Conservation (phyloP, 2,888 invertebrate species). For the Scelioninae gen. 1 region DNA sequence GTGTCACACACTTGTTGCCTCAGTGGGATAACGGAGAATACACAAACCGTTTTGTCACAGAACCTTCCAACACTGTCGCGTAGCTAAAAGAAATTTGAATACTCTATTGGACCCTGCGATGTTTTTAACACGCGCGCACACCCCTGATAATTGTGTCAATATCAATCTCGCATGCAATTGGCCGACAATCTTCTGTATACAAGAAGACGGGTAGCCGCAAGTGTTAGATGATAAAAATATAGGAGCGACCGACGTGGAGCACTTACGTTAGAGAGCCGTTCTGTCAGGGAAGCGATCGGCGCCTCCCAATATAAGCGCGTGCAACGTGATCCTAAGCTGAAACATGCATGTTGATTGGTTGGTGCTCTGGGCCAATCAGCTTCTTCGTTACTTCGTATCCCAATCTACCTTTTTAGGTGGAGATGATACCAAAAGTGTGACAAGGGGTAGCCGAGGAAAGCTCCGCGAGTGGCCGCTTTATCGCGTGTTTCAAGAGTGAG, state of each 20-base stretch:
- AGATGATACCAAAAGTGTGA: slow-evolving; percentile 84
- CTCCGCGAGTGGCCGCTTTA: slow-evolving; percentile 58
- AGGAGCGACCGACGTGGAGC: slow-evolving; percentile 81
- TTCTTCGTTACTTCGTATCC: slow-evolving; percentile 84
- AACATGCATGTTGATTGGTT: slow-evolving; percentile 85
- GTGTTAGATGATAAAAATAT: slow-evolving; percentile 37
- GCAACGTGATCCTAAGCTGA: slow-evolving; percentile 90
- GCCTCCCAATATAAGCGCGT: slow-evolving; percentile 91
- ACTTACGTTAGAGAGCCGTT: slow-evolving; percentile 99
- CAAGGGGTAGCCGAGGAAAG: slow-evolving; percentile 80
- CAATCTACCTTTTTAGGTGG: slow-evolving; percentile 88
- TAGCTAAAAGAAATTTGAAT: background rate
- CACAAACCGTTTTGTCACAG: slow-evolving; percentile 51
- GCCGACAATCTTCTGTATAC: no score
- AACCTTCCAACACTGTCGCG: slow-evolving; percentile 19
- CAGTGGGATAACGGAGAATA: no score
- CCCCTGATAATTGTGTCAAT: slow-evolving; percentile 8
- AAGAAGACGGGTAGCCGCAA: slow-evolving; percentile 8
- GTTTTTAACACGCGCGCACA: slow-evolving; percentile 35
- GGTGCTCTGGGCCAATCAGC: slow-evolving; percentile 83
- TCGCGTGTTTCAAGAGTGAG: slow-evolving; percentile 77
- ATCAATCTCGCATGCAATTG: slow-evolving; percentile 53
- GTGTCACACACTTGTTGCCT: slow-evolving; percentile 52
- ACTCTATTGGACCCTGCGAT: no score
- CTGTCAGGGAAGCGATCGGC: slow-evolving; percentile 92